phyloP scores from a whole-genome alignment of 2,113 vertebrate species.

The Bos indicus region DNA sequence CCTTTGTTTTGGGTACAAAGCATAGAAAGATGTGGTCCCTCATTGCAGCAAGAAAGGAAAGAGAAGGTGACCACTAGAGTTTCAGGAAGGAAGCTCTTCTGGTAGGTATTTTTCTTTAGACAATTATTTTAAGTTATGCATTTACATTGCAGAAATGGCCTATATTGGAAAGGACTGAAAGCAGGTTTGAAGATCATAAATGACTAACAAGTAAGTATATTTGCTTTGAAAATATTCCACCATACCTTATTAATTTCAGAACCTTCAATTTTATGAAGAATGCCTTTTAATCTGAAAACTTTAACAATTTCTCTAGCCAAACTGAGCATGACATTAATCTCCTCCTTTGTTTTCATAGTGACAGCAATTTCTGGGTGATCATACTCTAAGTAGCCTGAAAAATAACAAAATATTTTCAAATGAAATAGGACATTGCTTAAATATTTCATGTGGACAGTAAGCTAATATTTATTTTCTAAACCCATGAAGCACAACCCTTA shows the following conservation, averaged over 20 bases:
- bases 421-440: not conserved
- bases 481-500: not conserved
- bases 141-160: not conserved
- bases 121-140: not conserved
- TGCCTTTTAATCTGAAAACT: slow-evolving; percentile 51
- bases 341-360: slow-evolving; percentile 67
- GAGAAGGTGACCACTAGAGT: not conserved
- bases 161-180: not conserved
- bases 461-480: not conserved
- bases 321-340: slow-evolving; percentile 65
- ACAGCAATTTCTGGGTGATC: slow-evolving; percentile 65
- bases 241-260: slow-evolving; percentile 62
- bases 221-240: not conserved
- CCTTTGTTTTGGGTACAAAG: not conserved
- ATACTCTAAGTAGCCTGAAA: slow-evolving; percentile 70
- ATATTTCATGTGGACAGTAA: not conserved
- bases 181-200: not conserved
- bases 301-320: slow-evolving; percentile 64
- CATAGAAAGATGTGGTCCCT: not conserved
- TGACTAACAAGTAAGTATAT: not conserved
- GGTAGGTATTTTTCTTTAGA: not conserved
- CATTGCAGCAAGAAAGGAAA: not conserved
- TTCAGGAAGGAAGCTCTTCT: not conserved
- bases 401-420: slow-evolving; percentile 18
- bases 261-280: slow-evolving; percentile 56